These are phyloP conservation scores for Cyclura pinguis DNA, from an alignment of 2,797 vertebrate genomes.

Conservation along the genomic window DNA sequence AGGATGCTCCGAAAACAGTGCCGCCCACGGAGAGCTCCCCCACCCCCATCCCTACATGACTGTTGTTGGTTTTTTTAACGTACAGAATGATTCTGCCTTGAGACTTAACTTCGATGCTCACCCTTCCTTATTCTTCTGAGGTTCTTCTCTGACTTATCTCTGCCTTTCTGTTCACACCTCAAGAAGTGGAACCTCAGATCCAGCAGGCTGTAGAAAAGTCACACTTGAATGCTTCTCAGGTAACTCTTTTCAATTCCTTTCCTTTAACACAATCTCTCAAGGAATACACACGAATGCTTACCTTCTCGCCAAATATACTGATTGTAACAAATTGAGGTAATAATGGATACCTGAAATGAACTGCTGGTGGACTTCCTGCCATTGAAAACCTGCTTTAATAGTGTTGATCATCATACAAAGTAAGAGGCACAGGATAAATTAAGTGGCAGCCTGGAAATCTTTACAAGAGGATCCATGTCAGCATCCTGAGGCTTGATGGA, in stretches of 20 bases:
- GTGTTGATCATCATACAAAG: neutral
- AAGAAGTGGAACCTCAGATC: too few relatives aligned
- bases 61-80: neutral
- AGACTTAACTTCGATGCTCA: neutral
- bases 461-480: conserved; percentile 8
- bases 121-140: neutral
- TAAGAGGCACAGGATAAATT: conserved; percentile 7
- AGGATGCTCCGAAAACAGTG: too few relatives aligned
- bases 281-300: conserved; percentile 12
- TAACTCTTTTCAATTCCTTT: neutral
- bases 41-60: too few relatives aligned
- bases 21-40: too few relatives aligned
- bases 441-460: neutral
- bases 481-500: conserved; percentile 9
- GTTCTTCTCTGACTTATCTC: neutral
- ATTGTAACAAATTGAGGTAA: conserved; percentile 9
- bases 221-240: neutral
- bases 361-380: neutral
- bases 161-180: neutral
- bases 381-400: conserved; percentile 9
- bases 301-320: neutral
- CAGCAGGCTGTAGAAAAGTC: neutral
- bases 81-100: neutral
- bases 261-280: neutral
- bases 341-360: conserved; percentile 12